Conservation (phyloP, 1,140 invertebrate genomes). For the Hylaeus anthracinus region DNA sequence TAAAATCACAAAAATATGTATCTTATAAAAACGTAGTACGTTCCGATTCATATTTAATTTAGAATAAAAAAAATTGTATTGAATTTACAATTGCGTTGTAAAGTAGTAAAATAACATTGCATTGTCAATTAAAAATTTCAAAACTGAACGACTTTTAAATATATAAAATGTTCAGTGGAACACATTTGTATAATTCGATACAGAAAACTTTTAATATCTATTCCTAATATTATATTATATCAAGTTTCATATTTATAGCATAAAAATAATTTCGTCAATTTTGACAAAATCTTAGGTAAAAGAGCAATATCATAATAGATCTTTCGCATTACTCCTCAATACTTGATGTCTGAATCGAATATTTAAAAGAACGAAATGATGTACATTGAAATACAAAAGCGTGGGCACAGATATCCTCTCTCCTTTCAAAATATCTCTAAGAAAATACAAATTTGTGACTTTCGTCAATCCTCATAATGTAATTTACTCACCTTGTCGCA, state of each 20-base stretch:
- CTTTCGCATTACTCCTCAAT: background rate
- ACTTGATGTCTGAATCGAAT: background rate
- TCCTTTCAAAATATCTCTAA: slow-evolving; percentile 6
- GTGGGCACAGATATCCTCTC: background rate
- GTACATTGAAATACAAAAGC: background rate
- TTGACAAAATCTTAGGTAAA: background rate
- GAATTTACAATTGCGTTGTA: background rate
- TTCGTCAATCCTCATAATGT: slow-evolving; percentile 2
- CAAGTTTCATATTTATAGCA: background rate
- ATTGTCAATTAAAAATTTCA: background rate
- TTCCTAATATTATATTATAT: background rate
- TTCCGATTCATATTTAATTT: background rate
- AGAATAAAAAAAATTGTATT: background rate
- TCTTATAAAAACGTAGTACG: background rate
- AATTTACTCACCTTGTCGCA: slow-evolving; percentile 54
- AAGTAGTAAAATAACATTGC: background rate
- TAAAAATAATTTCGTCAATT: background rate
- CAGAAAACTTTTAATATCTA: background rate
- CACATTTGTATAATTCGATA: background rate
- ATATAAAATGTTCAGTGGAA: background rate
- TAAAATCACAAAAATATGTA: background rate
- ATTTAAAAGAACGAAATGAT: background rate
- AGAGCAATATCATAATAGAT: background rate
- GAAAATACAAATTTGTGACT: background rate
- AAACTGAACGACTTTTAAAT: background rate